Conservation (phyloP, 2,888 invertebrate species). For the Ectemnius cavifrons region DNA sequence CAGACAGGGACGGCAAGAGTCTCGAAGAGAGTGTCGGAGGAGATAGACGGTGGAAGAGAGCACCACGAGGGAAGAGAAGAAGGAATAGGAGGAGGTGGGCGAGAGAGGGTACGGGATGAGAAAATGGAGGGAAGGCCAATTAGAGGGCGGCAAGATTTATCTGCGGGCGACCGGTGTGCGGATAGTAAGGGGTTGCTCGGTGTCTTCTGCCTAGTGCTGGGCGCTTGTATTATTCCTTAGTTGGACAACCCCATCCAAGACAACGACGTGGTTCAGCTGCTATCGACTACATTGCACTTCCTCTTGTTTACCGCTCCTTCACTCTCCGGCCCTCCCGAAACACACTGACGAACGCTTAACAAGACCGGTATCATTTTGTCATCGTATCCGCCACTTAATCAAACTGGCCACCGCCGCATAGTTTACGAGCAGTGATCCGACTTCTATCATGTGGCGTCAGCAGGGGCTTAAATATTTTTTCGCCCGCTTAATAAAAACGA, state of each 20-base stretch:
- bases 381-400: too few relatives aligned
- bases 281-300: conserved; percentile 63
- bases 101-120: conserved; percentile 68
- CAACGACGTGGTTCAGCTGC: conserved; percentile 72
- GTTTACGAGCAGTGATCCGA: too few relatives aligned
- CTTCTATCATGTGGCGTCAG: neutral
- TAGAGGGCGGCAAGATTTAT: conserved; percentile 78
- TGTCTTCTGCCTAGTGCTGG: conserved; percentile 61
- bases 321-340: neutral
- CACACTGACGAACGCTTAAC: neutral
- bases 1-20: too few relatives aligned
- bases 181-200: conserved; percentile 71
- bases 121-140: conserved; percentile 77
- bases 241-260: conserved; percentile 70
- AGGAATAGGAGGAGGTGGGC: conserved; percentile 65
- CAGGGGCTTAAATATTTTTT: neutral
- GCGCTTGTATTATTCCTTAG: conserved; percentile 74
- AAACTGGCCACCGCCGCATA: too few relatives aligned
- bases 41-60: conserved; percentile 46
- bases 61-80: conserved; percentile 57
- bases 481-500: conserved; percentile 1
- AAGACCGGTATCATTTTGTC: too few relatives aligned
- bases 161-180: conserved; percentile 77
- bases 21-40: conserved; percentile 28
- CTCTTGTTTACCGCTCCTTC: conserved; percentile 47